Evolutionary conservation across 2,888 invertebrate genomes (phyloP).

Genomic region (Nemoura dubitans): DNA sequence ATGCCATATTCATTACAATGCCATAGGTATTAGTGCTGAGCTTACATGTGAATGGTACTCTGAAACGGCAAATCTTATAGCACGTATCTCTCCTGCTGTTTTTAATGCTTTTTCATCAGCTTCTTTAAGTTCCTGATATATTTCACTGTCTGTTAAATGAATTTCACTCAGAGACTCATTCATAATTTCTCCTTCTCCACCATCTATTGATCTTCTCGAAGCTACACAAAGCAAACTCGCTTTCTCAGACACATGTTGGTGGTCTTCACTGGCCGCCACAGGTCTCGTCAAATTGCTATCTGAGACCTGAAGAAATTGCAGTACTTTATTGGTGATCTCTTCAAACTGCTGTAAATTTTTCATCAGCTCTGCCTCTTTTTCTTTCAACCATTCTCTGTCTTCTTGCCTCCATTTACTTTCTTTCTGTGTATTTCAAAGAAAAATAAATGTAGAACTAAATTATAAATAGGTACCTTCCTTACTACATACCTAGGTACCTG

Average conservation of each 20-base stretch:
- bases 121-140: constrained; percentile 61
- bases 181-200: background rate
- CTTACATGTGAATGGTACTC: constrained; percentile 57
- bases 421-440: background rate
- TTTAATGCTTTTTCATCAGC: constrained; percentile 62
- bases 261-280: background rate
- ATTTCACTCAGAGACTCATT: constrained; percentile 52
- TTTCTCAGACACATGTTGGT: background rate
- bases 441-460: background rate
- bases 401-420: background rate
- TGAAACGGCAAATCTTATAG: constrained; percentile 59
- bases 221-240: background rate
- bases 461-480: too few relatives aligned
- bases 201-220: background rate
- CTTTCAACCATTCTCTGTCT: background rate
- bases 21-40: too few relatives aligned
- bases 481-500: too few relatives aligned
- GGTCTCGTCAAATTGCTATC: background rate
- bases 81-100: constrained; percentile 60
- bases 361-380: background rate
- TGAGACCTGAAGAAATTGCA: background rate
- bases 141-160: constrained; percentile 55
- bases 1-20: too few relatives aligned
- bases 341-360: background rate
- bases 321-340: background rate